Conservation (phyloP, 2,888 invertebrate genomes). For the Mesochorus sp. region DNA sequence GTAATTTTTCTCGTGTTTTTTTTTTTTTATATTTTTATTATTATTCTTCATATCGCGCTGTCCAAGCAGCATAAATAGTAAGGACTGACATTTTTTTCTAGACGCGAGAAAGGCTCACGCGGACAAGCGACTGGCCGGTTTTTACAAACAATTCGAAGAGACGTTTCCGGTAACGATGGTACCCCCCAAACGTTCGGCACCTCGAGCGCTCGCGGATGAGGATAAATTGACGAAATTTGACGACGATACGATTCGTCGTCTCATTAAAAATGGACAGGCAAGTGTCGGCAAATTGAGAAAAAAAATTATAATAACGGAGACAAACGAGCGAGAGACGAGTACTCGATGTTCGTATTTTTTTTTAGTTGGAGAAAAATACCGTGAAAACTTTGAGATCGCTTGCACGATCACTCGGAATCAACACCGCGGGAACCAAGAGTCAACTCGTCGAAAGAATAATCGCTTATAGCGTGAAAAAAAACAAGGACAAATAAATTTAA, state of each 20-base stretch:
- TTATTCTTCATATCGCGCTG: too few relatives aligned
- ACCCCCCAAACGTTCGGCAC: neutral
- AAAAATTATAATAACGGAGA: neutral
- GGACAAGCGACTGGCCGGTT: neutral
- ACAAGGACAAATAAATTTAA: constrained; percentile 8
- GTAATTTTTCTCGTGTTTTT: too few relatives aligned
- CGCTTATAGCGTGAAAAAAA: neutral
- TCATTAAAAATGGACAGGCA: constrained; percentile 25
- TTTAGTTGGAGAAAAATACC: constrained; percentile 6
- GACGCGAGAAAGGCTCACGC: constrained; percentile 23
- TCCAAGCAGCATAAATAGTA: neutral
- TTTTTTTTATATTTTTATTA: too few relatives aligned
- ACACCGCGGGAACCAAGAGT: constrained; percentile 50
- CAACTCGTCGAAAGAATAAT: constrained; percentile 51
- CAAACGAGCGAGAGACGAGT: too few relatives aligned
- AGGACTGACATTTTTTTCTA: constrained; percentile 29
- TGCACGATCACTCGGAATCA: constrained; percentile 43
- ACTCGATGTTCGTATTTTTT: neutral
- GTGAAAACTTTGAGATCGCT: constrained; percentile 41
- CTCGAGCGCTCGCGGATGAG: neutral
- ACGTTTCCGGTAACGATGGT: constrained; percentile 15
- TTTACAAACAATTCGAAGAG: constrained; percentile 43
- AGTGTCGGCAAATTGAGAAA: neutral
- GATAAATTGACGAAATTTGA: neutral
- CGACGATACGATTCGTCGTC: constrained; percentile 9